Conservation (phyloP, 1,140 invertebrate species). For the Tetranychus cinnabarinus region DNA sequence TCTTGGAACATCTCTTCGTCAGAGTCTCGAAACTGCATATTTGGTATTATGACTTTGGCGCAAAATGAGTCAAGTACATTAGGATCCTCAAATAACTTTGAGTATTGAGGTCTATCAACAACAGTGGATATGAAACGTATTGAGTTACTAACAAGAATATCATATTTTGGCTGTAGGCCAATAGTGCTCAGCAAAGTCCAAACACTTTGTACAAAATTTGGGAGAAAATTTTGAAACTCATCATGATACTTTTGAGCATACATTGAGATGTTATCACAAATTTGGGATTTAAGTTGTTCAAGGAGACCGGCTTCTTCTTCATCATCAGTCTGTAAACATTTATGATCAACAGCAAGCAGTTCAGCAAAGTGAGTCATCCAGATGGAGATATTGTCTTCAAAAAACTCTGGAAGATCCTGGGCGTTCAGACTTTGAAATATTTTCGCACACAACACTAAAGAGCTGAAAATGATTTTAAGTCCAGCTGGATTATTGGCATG, state of each 20-base stretch:
- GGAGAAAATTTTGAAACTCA: constrained; percentile 69
- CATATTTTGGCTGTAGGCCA: constrained; percentile 64
- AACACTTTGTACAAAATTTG: constrained; percentile 67
- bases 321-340: constrained; percentile 31
- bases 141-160: constrained; percentile 79
- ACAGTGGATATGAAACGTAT: constrained; percentile 82
- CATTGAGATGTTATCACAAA: constrained; percentile 78
- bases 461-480: constrained; percentile 66
- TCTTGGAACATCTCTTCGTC: constrained; percentile 93
- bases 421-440: constrained; percentile 90
- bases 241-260: constrained; percentile 96
- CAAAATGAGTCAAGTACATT: constrained; percentile 69
- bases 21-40: constrained; percentile 81
- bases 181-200: constrained; percentile 72
- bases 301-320: constrained; percentile 70
- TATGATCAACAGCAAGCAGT: constrained; percentile 48
- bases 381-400: constrained; percentile 81
- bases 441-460: constrained; percentile 69
- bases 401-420: constrained; percentile 92
- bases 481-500: constrained; percentile 54
- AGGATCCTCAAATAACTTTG: constrained; percentile 65
- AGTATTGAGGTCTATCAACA: constrained; percentile 65
- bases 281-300: constrained; percentile 74
- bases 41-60: constrained; percentile 91
- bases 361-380: constrained; percentile 82